Evolutionary conservation across 2,797 vertebrate genomes (phyloP).

Genomic region (Cynopterus sphinx): DNA sequence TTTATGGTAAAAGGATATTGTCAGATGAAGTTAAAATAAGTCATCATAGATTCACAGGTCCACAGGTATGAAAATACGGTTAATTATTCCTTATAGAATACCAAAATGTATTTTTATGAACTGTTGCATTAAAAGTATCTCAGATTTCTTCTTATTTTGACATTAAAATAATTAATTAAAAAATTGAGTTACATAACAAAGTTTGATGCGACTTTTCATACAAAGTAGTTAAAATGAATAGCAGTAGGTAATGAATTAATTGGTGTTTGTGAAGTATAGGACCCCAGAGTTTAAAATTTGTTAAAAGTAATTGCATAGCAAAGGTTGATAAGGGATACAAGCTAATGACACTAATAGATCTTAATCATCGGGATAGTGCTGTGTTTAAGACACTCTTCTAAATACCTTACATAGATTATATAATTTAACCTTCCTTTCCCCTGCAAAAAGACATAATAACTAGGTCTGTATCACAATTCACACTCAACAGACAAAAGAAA

Average conservation of each 20-base stretch:
- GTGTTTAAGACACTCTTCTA: not conserved
- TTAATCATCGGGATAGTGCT: not conserved
- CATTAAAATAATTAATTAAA: too few species aligned
- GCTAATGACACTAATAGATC: not conserved
- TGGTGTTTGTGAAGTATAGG: not conserved
- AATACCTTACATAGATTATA: not conserved
- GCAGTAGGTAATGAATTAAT: not conserved
- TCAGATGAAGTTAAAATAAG: constrained; percentile 1
- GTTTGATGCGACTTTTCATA: not conserved
- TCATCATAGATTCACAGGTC: not conserved
- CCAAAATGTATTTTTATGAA: not conserved
- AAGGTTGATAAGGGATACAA: not conserved
- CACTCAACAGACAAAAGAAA: not conserved
- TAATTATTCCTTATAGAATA: not conserved
- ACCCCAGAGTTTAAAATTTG: not conserved
- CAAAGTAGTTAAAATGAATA: not conserved
- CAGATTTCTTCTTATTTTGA: not conserved
- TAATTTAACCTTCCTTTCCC: not conserved
- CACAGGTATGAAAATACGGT: not conserved
- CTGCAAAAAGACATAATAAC: not conserved
- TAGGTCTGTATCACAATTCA: not conserved
- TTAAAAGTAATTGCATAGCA: not conserved
- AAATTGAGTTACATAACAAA: not conserved
- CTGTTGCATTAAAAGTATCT: not conserved
- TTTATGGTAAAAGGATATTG: not conserved